Evolutionary conservation across 2,797 vertebrate genomes (phyloP).

Genomic region (Neosalanx taihuensis): DNA sequence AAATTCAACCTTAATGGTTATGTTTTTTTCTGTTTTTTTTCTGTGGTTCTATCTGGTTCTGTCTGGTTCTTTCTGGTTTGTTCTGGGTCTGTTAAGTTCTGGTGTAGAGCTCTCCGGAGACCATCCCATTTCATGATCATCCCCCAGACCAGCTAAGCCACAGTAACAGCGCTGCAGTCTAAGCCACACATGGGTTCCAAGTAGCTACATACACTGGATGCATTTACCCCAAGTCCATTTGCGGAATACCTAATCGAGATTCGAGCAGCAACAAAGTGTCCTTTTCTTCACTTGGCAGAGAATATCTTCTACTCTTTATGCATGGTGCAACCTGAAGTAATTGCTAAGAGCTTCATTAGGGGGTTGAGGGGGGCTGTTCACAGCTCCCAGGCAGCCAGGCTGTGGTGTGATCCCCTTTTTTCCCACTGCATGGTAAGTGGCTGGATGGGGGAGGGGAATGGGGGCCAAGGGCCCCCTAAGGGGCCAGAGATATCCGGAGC

Average conservation of each 20-base stretch:
- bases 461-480: slow-evolving; percentile 49
- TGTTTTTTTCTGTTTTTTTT: too few species aligned
- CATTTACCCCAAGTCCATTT: slow-evolving; percentile 34
- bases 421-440: slow-evolving; percentile 72
- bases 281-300: slow-evolving; percentile 54
- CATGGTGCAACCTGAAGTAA: slow-evolving; percentile 62
- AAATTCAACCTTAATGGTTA: too few species aligned
- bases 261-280: slow-evolving; percentile 42
- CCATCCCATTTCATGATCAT: not conserved
- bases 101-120: too few species aligned
- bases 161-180: not conserved
- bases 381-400: slow-evolving; percentile 58
- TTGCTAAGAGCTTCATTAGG: slow-evolving; percentile 61
- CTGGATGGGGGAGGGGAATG: slow-evolving; percentile 45
- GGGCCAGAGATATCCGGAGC: slow-evolving; percentile 68
- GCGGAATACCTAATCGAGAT: slow-evolving; percentile 43
- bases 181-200: slow-evolving; percentile 6
- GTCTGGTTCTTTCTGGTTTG: too few species aligned
- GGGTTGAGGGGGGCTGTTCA: slow-evolving; percentile 28
- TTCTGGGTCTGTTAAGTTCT: too few species aligned
- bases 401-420: slow-evolving; percentile 56
- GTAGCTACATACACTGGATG: slow-evolving; percentile 16
- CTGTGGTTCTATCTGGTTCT: too few species aligned
- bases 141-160: not conserved
- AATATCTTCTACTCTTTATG: slow-evolving; percentile 65